Percentiles rank a stretch among this genome's conserved stretches.
Evolutionary conservation across 2,113 vertebrate species (phyloP).

Genomic region (Oenanthe oenanthe): DNA sequence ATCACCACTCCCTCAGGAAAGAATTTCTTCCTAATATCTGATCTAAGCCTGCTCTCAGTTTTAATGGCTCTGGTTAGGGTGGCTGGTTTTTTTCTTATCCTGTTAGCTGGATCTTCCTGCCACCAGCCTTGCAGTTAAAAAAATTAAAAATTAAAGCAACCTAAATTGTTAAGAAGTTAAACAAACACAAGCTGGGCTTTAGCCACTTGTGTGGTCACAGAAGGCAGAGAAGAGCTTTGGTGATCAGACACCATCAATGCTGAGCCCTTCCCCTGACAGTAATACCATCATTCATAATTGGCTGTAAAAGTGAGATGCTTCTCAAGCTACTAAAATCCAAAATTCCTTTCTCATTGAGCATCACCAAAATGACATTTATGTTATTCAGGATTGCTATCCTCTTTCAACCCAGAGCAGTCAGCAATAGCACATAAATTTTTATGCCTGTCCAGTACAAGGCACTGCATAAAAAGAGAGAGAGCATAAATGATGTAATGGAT

Average conservation of each 20-base stretch:
- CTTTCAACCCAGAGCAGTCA: conserved; percentile 2
- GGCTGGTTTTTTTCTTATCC: not conserved
- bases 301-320: conserved; percentile 7
- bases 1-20: not conserved
- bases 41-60: not conserved
- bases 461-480: conserved; percentile 16
- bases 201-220: not conserved
- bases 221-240: not conserved
- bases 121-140: not conserved
- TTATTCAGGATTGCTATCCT: not conserved
- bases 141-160: not conserved
- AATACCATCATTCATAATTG: not conserved
- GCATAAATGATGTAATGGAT: conserved; percentile 1
- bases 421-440: not conserved
- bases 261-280: not conserved
- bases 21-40: not conserved
- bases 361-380: conserved; percentile 4
- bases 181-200: not conserved
- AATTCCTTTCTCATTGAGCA: not conserved
- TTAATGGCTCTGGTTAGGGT: not conserved
- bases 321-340: not conserved
- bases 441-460: not conserved
- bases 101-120: not conserved
- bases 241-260: not conserved
- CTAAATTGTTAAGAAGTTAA: not conserved